Evolutionary conservation across 2,888 invertebrate genomes (phyloP).

Genomic region (Malachius bipustulatus): DNA sequence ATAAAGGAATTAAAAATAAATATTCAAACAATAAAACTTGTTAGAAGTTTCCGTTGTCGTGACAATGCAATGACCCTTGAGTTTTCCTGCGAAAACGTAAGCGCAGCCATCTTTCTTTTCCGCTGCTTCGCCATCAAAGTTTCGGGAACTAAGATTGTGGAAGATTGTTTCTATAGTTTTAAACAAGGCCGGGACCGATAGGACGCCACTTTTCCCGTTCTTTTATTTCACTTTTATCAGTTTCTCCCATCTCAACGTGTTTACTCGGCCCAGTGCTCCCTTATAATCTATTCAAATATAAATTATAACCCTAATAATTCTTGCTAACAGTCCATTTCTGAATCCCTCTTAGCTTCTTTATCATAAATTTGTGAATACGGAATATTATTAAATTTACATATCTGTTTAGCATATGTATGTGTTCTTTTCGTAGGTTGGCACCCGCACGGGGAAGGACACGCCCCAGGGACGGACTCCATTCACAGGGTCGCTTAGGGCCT

Average conservation of each 20-base stretch:
- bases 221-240: constrained; percentile 32
- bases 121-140: constrained; percentile 34
- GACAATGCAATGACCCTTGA: constrained; percentile 25
- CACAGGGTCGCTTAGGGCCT: too few species aligned
- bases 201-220: constrained; percentile 22
- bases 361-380: too few species aligned
- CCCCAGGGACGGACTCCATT: too few species aligned
- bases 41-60: constrained; percentile 20
- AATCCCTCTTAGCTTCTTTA: too few species aligned
- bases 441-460: too few species aligned
- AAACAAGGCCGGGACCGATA: constrained; percentile 28
- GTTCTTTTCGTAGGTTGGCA: too few species aligned
- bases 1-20: constrained; percentile 1
- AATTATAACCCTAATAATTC: constrained; percentile 1
- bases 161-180: constrained; percentile 36
- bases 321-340: too few species aligned
- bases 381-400: too few species aligned
- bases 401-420: too few species aligned
- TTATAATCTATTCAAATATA: background rate
- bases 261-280: constrained; percentile 13
- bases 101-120: constrained; percentile 30
- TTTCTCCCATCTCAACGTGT: constrained; percentile 25
- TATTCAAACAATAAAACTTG: constrained; percentile 18
- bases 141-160: constrained; percentile 35
- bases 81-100: constrained; percentile 28